Evolutionary conservation across 2,888 invertebrate genomes (phyloP).

Genomic region (Ennomos erosarius): DNA sequence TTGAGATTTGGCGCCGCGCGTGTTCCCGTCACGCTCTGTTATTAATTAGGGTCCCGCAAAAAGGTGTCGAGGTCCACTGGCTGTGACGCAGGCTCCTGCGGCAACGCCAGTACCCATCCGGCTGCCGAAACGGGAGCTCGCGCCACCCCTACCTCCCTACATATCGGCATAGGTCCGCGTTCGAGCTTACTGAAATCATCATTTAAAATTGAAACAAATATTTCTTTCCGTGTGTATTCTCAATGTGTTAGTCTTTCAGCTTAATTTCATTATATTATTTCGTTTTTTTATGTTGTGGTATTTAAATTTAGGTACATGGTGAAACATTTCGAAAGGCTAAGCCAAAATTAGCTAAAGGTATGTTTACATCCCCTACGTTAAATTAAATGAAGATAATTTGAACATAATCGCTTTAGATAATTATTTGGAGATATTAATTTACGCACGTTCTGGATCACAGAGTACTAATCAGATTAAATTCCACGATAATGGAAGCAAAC

Average conservation of each 20-base stretch:
- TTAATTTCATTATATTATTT: constrained; percentile 17
- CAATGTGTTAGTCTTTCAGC: constrained; percentile 33
- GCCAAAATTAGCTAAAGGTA: too few relatives aligned
- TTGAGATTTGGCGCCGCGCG: constrained; percentile 59
- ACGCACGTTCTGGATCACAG: too few relatives aligned
- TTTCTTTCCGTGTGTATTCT: constrained; percentile 35
- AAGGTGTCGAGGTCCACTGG: constrained; percentile 77
- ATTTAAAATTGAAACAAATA: constrained; percentile 39
- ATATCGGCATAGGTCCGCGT: constrained; percentile 46
- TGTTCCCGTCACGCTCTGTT: constrained; percentile 69
- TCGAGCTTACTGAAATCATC: constrained; percentile 36
- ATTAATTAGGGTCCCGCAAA: constrained; percentile 81
- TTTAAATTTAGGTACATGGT: constrained; percentile 22
- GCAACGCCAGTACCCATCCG: constrained; percentile 75
- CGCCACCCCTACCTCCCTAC: constrained; percentile 37
- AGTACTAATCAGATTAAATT: too few relatives aligned
- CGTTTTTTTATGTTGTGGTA: constrained; percentile 13
- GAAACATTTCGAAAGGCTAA: background rate
- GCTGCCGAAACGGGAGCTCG: constrained; percentile 62
- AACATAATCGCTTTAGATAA: too few relatives aligned
- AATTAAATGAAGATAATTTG: too few relatives aligned
- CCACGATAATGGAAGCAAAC: too few relatives aligned
- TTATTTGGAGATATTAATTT: too few relatives aligned
- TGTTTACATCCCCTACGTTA: too few relatives aligned
- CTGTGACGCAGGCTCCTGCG: constrained; percentile 82